Evolutionary conservation across 2,888 invertebrate species (phyloP).

Genomic region (Timandra comae): DNA sequence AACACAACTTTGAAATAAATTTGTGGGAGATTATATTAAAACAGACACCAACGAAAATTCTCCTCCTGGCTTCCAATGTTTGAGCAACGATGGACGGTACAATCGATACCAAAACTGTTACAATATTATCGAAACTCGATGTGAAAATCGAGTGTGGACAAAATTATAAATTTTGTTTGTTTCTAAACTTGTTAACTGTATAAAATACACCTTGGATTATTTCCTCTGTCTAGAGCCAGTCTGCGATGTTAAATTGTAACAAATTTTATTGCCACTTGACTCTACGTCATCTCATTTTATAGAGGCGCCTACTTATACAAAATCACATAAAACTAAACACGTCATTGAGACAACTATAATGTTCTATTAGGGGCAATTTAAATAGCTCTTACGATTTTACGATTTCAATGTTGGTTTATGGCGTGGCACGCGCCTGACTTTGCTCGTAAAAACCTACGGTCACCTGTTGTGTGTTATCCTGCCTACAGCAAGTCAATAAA

Average conservation of each 20-base stretch:
- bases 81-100: constrained; percentile 16
- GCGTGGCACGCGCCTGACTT: constrained; percentile 50
- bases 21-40: no score
- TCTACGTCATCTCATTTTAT: constrained; percentile 39
- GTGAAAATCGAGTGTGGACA: no score
- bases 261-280: constrained; percentile 32
- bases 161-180: no score
- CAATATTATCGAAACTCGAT: no score
- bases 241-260: constrained; percentile 30
- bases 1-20: no score
- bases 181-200: no score
- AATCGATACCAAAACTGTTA: constrained; percentile 11
- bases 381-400: constrained; percentile 59
- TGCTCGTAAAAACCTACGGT: constrained; percentile 67
- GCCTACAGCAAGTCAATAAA: constrained; percentile 58
- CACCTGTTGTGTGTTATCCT: constrained; percentile 65
- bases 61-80: neutral
- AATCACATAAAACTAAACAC: constrained; percentile 58
- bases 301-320: constrained; percentile 46
- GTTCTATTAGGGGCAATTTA: constrained; percentile 61
- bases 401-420: constrained; percentile 57
- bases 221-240: constrained; percentile 30
- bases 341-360: constrained; percentile 58
- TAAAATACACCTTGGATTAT: no score
- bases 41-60: no score